Percentiles rank a stretch among this genome's conserved stretches.
Conservation (phyloP, 2,888 invertebrate species). For the Mechanitis mazaeus region DNA sequence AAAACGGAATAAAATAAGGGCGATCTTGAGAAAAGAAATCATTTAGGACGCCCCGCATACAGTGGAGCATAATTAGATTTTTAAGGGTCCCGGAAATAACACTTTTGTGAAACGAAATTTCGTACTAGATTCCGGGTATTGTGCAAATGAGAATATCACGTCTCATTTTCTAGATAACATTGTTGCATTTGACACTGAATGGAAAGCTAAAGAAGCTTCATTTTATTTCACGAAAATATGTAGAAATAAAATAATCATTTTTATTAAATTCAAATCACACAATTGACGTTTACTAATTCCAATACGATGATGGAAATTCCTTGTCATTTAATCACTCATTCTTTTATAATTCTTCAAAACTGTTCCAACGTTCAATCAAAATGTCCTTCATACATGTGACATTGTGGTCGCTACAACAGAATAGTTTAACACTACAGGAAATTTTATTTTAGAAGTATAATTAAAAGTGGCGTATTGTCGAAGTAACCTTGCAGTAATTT, state of each 20-base stretch:
- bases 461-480: background rate
- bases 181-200: no score
- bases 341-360: background rate
- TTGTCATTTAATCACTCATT: background rate
- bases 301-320: background rate
- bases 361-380: background rate
- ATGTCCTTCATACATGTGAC: background rate
- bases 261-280: background rate
- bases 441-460: background rate
- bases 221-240: no score
- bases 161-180: no score
- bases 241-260: background rate
- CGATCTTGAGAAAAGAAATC: conserved; percentile 25
- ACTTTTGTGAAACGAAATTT: conserved; percentile 19
- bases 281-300: background rate
- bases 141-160: conserved; percentile 3
- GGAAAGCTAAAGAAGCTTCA: no score
- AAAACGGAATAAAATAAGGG: conserved; percentile 15
- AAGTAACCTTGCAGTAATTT: no score
- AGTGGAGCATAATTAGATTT: conserved; percentile 28
- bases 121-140: conserved; percentile 11
- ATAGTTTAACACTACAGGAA: background rate
- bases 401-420: background rate
- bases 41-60: conserved; percentile 25
- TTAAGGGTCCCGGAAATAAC: conserved; percentile 22